These are phyloP conservation scores for Miopithecus talapoin DNA, from an alignment of 2,797 vertebrate genomes.

Conservation along the genomic window DNA sequence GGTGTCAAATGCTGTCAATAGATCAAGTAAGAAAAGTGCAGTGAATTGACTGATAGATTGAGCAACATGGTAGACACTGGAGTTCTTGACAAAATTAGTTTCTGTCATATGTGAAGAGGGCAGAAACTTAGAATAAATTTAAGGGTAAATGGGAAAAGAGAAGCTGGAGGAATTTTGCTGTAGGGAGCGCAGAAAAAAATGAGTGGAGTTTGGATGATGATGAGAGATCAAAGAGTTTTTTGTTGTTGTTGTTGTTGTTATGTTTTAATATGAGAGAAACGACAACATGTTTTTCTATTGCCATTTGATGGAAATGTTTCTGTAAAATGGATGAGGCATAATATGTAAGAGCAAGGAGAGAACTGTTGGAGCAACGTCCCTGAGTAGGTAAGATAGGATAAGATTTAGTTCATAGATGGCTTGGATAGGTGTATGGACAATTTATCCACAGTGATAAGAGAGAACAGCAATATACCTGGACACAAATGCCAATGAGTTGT, in stretches of 20 bases:
- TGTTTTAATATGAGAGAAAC: not conserved
- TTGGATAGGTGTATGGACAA: not conserved
- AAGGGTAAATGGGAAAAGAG: not conserved
- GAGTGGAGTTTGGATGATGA: not conserved
- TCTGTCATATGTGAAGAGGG: not conserved
- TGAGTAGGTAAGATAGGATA: not conserved
- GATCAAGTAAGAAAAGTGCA: not conserved
- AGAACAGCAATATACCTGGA: not conserved
- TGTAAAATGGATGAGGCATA: not conserved
- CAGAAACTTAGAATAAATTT: not conserved
- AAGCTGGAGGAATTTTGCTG: not conserved
- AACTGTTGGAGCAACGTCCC: not conserved
- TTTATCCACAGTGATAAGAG: not conserved
- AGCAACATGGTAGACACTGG: not conserved
- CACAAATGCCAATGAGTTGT: not conserved
- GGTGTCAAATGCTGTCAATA: not conserved
- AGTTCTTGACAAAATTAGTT: not conserved
- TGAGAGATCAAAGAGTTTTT: not conserved
- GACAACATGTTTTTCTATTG: not conserved
- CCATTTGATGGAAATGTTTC: not conserved
- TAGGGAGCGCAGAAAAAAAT: not conserved
- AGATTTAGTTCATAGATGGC: not conserved
- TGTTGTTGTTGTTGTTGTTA: not conserved
- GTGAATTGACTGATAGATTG: not conserved
- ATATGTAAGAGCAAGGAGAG: not conserved